Conservation (phyloP, 2,113 vertebrate genomes). For the Artemisiospiza belli region DNA sequence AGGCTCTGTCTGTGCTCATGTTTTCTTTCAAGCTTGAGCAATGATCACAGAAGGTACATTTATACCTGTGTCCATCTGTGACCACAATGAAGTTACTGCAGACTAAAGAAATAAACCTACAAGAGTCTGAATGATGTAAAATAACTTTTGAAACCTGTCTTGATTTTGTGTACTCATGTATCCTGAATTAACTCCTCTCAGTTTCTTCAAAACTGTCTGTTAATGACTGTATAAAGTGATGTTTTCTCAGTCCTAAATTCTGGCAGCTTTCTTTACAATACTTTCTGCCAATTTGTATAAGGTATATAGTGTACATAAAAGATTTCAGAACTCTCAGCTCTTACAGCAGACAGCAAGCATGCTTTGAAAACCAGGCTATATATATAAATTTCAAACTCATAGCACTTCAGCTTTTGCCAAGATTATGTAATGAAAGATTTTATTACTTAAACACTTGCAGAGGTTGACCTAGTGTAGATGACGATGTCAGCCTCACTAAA, state of each 20-base stretch:
- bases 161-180: neutral
- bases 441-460: neutral
- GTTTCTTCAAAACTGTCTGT: neutral
- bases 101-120: neutral
- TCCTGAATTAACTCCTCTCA: neutral
- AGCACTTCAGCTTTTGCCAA: neutral
- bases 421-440: neutral
- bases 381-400: neutral
- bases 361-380: neutral
- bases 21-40: neutral
- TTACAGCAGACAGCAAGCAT: neutral
- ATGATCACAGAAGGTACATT: neutral
- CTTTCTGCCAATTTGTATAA: neutral
- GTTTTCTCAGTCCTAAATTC: neutral
- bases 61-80: neutral
- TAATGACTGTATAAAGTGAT: neutral
- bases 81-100: neutral
- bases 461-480: neutral
- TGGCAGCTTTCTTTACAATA: neutral
- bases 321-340: neutral
- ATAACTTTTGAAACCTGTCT: neutral
- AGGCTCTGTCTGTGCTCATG: fast-evolving
- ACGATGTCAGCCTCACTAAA: neutral
- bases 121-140: neutral
- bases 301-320: neutral